Evolutionary conservation across 2,797 vertebrate species (phyloP), one percentile per base, ranked within the genome.

Genomic region (Nannoperca australis): DNA sequence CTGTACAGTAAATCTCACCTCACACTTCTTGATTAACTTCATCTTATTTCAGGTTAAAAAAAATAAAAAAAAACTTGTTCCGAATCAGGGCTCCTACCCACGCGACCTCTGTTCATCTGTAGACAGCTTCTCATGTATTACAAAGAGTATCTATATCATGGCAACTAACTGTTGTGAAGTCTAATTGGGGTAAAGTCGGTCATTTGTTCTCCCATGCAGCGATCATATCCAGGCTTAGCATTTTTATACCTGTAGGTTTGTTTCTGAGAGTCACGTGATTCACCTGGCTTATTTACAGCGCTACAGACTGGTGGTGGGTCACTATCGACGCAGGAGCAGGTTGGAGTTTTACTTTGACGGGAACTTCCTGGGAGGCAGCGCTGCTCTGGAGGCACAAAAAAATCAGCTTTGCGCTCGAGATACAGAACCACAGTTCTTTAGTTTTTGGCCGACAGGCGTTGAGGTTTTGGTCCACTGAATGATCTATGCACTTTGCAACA

Each of bases 121-220:
- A 91, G 84, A 91, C 89, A 84, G 88, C 87, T 86, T 85, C 82
- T 90, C 86, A 87, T 87, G 86, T 89, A 90, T 89, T 82, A 88
- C 89, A 85, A 81, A 90, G 89, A 92, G 87, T 89, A 91, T 89
- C 87, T 91, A 87, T 90, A 89, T 89, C 91, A 93, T 90, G 83
- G 89, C 91, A 88, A 90, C 88, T 92, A 89, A 91, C 91, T 93
- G 91, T 93, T 90, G 89, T 92, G 85, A 87, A 84, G 90, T 93
- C 84, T 89, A 84, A 86, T 69, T 87, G 89, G 89, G 88, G 88
- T 91, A 85, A 90, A 91, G 89, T 92, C 85, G 77, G 80, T 91
- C 90, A 84, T 93, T 88, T 82, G 81, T 87, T 82, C 80, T 87
- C 84, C 86, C 86, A 85, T 65, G 81, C 87, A 81, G 87, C 84